A percentile compares a stretch with the other conserved stretches of the same genome.
phyloP scores from a whole-genome alignment of 2,888 invertebrate genomes.

The Sarcophaga rosellei region DNA sequence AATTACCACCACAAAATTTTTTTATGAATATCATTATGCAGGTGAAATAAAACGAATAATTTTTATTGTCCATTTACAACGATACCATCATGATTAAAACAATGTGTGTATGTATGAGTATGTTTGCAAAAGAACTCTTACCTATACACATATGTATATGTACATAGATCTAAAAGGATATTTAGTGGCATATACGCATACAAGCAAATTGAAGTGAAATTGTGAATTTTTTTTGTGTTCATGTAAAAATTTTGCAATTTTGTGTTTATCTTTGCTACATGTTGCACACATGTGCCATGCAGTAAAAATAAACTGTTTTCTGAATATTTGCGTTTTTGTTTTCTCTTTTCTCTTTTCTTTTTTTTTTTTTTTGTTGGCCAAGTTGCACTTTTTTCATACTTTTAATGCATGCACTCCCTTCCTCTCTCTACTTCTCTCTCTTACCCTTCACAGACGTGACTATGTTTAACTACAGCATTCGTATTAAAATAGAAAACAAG shows the following conservation, averaged over 20 bases:
- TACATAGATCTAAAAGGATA: background rate
- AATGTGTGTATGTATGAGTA: background rate
- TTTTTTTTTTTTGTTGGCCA: background rate
- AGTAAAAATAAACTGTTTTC: slow-evolving; percentile 62
- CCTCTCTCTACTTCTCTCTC: background rate
- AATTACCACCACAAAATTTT: background rate
- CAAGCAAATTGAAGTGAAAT: background rate
- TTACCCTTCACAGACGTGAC: background rate
- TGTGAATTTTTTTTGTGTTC: slow-evolving; percentile 12
- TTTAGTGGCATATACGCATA: slow-evolving; percentile 17
- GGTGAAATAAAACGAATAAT: slow-evolving; percentile 5
- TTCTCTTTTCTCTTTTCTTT: slow-evolving; percentile 7
- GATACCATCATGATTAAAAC: background rate
- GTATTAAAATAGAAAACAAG: background rate
- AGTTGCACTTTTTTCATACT: slow-evolving; percentile 5
- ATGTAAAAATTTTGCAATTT: slow-evolving; percentile 55
- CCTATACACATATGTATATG: background rate
- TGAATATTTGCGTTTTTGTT: slow-evolving; percentile 34
- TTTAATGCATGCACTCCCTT: slow-evolving; percentile 27
- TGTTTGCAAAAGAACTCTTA: background rate
- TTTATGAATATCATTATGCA: slow-evolving; percentile 8
- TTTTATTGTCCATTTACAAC: slow-evolving; percentile 45
- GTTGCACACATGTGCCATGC: slow-evolving; percentile 65
- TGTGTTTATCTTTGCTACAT: slow-evolving; percentile 67
- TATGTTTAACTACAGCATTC: slow-evolving; percentile 1